Evolutionary conservation across 2,888 invertebrate species (phyloP), one percentile per base, ranked within the genome.

Genomic region (Labia minor): DNA sequence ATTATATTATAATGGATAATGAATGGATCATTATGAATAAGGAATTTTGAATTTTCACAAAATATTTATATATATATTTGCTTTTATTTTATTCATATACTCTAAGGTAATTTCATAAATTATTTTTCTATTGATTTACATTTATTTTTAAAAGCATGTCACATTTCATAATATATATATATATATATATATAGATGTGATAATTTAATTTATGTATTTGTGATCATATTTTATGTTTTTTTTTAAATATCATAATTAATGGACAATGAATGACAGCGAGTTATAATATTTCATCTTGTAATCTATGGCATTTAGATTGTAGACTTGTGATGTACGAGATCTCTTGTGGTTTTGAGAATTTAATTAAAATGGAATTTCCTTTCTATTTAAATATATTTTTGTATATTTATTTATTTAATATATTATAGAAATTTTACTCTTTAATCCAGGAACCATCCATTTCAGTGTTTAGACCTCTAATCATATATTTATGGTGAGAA

Each of bases 281-380:
- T 49, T 49, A n/a, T 49, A 49, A 49, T 14, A 49, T 8, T 49
- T 49, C 26, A 26, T 49, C 49, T 2, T 49, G n/a, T 49, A 49
- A 49, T 49, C 16, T 49, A 49, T 49, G 49, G 49, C 49, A 49
- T 49, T 49, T 49, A 49, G 49, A 49, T n/a, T 49, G 49, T 49
- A 49, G 49, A 49, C 14, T 49, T 49, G 49, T 49, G 49, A 49
- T 49, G 49, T 49, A 49, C 16, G 49, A 49, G 49, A 49, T 49
- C 49, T 49, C 49, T 49, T 49, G 49, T 49, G 49, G 4, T 49
- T 49, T 49, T 4, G n/a, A 14, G n/a, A 49, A 10, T 49, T 49
- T 10, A 49, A 10, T 49, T 10, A 49, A 49, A 49, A 10, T 4
- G 49, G n/a, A 49, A 10, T 49, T 49, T 14, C 49, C n/a, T 49